These are phyloP conservation scores for Bembecia ichneumoniformis DNA, from an alignment of 2,888 invertebrate genomes.

Conservation along the genomic window DNA sequence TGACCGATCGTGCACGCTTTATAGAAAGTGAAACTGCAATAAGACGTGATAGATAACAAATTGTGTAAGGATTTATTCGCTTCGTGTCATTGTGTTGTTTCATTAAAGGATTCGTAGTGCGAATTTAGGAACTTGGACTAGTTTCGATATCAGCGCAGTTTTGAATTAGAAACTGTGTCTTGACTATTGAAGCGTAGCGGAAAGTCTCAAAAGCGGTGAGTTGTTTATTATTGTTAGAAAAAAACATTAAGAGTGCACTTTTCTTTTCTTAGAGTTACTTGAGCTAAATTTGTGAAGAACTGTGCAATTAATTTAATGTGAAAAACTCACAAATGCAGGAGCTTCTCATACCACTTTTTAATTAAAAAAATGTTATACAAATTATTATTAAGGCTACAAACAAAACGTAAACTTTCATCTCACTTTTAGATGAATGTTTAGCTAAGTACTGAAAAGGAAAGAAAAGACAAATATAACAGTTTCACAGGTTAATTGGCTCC, in stretches of 20 bases:
- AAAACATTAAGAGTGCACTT: not conserved
- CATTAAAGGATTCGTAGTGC: constrained; percentile 43
- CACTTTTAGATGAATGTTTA: no score
- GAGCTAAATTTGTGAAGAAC: no score
- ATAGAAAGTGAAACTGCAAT: constrained; percentile 58
- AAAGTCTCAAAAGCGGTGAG: constrained; percentile 48
- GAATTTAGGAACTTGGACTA: constrained; percentile 35
- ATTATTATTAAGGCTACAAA: no score
- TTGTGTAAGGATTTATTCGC: constrained; percentile 47
- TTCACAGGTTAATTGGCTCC: no score
- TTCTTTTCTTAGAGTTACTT: not conserved
- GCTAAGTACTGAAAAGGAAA: no score
- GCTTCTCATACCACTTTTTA: no score
- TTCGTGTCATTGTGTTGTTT: constrained; percentile 41
- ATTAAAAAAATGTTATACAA: no score
- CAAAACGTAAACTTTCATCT: no score
- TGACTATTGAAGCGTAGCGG: constrained; percentile 50
- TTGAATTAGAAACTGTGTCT: constrained; percentile 56
- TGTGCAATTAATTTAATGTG: no score
- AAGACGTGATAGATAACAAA: constrained; percentile 44
- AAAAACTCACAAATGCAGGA: no score
- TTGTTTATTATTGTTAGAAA: constrained; percentile 3
- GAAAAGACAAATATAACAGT: no score
- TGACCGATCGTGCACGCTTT: constrained; percentile 43
- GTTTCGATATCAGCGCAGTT: constrained; percentile 66